Evolutionary conservation across 37 sponge, comb jelly and placozoan genomes (phyloP).

Genomic region (Chondrilla cf. caribensis): DNA sequence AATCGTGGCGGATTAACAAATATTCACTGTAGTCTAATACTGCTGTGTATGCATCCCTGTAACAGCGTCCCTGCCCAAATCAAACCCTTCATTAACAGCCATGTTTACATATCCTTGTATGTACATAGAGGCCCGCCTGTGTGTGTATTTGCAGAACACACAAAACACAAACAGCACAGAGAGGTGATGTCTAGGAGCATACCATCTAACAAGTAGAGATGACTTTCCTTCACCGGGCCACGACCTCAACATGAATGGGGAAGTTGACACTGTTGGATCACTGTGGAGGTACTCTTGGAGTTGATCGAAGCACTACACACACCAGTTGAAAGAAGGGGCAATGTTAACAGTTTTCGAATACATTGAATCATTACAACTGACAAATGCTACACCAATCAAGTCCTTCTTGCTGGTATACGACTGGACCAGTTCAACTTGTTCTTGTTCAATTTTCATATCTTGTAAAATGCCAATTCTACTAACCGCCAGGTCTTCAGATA

Average conservation of each 20-base stretch:
- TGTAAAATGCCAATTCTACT: not conserved
- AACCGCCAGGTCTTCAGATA: slow-evolving; percentile 14
- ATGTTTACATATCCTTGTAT: too few relatives aligned
- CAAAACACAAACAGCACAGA: too few relatives aligned
- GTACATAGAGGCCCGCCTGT: too few relatives aligned
- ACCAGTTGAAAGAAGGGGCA: not conserved
- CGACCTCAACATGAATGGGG: not conserved
- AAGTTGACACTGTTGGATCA: not conserved
- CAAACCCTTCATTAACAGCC: too few relatives aligned
- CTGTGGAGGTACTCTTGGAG: not conserved
- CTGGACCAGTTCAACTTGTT: not conserved
- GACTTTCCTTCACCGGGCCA: slow-evolving; percentile 6
- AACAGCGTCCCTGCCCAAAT: too few relatives aligned
- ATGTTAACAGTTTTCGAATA: too few relatives aligned
- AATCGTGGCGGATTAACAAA: too few relatives aligned
- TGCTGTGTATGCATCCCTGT: too few relatives aligned
- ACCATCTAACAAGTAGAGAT: slow-evolving; percentile 6
- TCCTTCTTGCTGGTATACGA: not conserved
- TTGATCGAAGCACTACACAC: not conserved
- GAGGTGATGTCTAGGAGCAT: too few relatives aligned
- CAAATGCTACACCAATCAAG: not conserved
- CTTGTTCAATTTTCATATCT: not conserved
- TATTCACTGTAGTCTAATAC: too few relatives aligned
- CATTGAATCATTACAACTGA: not conserved
- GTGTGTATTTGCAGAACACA: too few relatives aligned